Evolutionary conservation across 23 tunicate genomes (phyloP).

Genomic region (Aplidium turbinatum): DNA sequence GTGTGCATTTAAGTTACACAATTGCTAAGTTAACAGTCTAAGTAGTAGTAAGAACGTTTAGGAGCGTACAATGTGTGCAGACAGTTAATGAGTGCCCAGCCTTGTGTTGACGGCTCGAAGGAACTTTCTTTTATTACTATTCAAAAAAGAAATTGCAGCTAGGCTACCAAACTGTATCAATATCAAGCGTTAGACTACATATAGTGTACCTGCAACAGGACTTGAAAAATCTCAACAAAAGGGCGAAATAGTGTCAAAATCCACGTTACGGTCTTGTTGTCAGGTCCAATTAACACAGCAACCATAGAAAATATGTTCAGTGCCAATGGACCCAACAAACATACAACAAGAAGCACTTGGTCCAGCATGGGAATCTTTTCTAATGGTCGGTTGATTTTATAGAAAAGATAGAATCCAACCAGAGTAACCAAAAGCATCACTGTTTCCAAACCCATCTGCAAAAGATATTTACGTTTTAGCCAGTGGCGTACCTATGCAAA

Average conservation of each 20-base stretch:
- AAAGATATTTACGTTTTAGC: too few relatives aligned
- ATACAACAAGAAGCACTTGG: slow-evolving; percentile 39
- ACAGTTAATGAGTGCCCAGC: too few relatives aligned
- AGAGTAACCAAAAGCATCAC: slow-evolving; percentile 54
- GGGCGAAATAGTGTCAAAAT: slow-evolving; percentile 34
- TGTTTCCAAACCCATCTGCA: slow-evolving; percentile 45
- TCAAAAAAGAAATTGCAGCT: too few relatives aligned
- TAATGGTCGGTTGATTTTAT: slow-evolving; percentile 34
- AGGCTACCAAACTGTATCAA: too few relatives aligned
- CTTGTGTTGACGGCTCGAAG: too few relatives aligned
- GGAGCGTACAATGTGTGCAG: too few relatives aligned
- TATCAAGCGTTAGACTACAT: too few relatives aligned
- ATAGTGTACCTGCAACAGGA: slow-evolving; percentile 49
- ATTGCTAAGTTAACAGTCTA: too few relatives aligned
- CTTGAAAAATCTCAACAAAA: slow-evolving; percentile 40
- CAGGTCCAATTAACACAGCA: slow-evolving; percentile 49
- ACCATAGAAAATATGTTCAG: slow-evolving; percentile 39
- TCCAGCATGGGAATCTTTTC: slow-evolving; percentile 47
- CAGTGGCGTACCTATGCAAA: too few relatives aligned
- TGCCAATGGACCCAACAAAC: slow-evolving; percentile 45
- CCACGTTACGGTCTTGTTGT: slow-evolving; percentile 31
- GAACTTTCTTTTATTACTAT: too few relatives aligned
- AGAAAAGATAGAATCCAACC: slow-evolving; percentile 50
- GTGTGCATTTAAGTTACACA: too few relatives aligned
- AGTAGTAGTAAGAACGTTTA: too few relatives aligned